Conservation (phyloP, 2,888 invertebrate species). For the Amphimallon solstitiale region DNA sequence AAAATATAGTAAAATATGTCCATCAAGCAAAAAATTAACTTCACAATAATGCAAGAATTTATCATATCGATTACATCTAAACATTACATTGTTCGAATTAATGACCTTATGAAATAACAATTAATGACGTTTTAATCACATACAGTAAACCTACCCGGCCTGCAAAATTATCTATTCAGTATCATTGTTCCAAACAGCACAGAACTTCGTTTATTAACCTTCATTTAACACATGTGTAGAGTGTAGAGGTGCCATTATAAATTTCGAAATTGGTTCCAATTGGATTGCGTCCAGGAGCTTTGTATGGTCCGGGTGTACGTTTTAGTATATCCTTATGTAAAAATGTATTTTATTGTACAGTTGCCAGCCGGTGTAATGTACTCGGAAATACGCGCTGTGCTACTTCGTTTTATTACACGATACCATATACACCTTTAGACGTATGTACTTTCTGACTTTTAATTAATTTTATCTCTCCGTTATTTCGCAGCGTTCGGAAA, state of each 20-base stretch:
- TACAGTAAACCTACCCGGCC: too few species aligned
- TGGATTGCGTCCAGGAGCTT: conserved; percentile 23
- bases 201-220: conserved; percentile 19
- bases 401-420: not conserved
- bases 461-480: not conserved
- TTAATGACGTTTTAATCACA: too few species aligned
- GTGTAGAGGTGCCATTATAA: conserved; percentile 20
- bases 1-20: too few species aligned
- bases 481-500: not conserved
- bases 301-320: conserved; percentile 17
- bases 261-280: conserved; percentile 33
- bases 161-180: too few species aligned
- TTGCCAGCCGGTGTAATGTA: conserved; percentile 26
- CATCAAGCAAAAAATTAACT: too few species aligned
- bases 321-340: conserved; percentile 25
- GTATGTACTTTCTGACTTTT: not conserved
- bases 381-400: conserved; percentile 21
- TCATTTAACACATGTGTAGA: not conserved
- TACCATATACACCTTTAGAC: not conserved
- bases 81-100: too few species aligned
- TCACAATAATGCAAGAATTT: too few species aligned
- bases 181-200: too few species aligned
- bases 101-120: too few species aligned
- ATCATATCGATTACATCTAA: too few species aligned
- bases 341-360: conserved; percentile 24